A percentile compares a stretch with the other conserved stretches of the same genome.
Evolutionary conservation across 2,888 invertebrate genomes (phyloP).

Genomic region (Cotesia congregata): DNA sequence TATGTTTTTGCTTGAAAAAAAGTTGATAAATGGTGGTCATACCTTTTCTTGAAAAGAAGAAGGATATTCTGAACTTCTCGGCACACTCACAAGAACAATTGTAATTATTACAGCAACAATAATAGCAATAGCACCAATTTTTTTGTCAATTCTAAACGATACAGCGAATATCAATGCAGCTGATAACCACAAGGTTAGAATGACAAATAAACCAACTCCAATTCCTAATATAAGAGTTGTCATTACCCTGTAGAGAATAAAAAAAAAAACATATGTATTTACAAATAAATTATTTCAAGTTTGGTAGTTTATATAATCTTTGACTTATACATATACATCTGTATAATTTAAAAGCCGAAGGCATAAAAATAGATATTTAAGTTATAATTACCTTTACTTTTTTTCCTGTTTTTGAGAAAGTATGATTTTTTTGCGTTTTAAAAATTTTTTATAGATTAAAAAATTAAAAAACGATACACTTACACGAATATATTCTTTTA

Average conservation of each 20-base stretch:
- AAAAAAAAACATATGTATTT: not conserved
- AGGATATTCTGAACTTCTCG: constrained; percentile 71
- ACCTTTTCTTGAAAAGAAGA: constrained; percentile 71
- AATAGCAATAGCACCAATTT: constrained; percentile 76
- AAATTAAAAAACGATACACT: not conserved
- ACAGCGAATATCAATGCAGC: constrained; percentile 77
- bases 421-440: not conserved
- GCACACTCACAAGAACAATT: constrained; percentile 75
- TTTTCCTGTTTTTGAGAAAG: not conserved
- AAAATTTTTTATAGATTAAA: not conserved
- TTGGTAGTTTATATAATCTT: not conserved
- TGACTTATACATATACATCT: not conserved
- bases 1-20: not conserved
- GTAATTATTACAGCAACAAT: constrained; percentile 74
- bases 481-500: not conserved
- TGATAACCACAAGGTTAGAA: constrained; percentile 77
- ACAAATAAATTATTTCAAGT: not conserved
- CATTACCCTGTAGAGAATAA: constrained; percentile 56
- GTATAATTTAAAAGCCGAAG: not conserved
- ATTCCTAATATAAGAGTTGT: constrained; percentile 71
- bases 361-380: not conserved
- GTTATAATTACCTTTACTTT: not conserved
- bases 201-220: constrained; percentile 78
- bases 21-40: constrained; percentile 38
- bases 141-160: constrained; percentile 77